These are phyloP conservation scores for Noctua janthe DNA, from an alignment of 2,888 invertebrate species.

Conservation along the genomic window DNA sequence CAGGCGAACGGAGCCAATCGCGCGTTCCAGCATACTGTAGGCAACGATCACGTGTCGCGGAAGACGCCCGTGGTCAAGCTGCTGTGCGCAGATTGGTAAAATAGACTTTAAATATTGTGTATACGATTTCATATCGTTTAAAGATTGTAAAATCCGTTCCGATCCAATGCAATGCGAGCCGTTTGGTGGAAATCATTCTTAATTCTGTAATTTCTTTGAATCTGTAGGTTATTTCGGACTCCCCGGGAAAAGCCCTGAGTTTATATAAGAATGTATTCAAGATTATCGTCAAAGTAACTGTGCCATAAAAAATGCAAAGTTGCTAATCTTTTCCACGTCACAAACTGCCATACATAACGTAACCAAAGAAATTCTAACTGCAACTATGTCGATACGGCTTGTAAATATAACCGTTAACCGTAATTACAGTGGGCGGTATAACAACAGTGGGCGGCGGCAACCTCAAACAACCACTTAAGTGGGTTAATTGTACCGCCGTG, in stretches of 20 bases:
- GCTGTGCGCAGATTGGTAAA: no score
- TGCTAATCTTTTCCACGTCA: not conserved
- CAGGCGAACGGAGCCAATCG: no score
- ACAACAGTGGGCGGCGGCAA: conserved; percentile 40
- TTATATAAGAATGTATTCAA: not conserved
- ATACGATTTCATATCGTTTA: no score
- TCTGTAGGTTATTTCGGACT: no score
- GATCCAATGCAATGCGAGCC: no score
- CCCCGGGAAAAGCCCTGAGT: not conserved
- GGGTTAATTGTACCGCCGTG: conserved; percentile 56
- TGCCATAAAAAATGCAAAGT: conserved; percentile 1
- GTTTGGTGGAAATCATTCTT: no score
- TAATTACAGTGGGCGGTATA: conserved; percentile 50
- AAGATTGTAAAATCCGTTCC: no score
- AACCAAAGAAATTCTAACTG: conserved; percentile 11
- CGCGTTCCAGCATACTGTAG: no score
- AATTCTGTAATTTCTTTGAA: not conserved
- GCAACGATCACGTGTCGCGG: no score
- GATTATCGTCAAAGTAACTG: not conserved
- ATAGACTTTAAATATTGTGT: no score
- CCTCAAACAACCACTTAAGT: conserved; percentile 59
- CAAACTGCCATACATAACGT: not conserved
- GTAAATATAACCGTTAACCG: conserved; percentile 42
- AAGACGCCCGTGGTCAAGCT: no score
- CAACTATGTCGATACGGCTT: conserved; percentile 29